A percentile compares a stretch with the other conserved stretches of the same genome.
Evolutionary conservation across 2,797 vertebrate species (phyloP).

Genomic region (Ctenopoma multispine): DNA sequence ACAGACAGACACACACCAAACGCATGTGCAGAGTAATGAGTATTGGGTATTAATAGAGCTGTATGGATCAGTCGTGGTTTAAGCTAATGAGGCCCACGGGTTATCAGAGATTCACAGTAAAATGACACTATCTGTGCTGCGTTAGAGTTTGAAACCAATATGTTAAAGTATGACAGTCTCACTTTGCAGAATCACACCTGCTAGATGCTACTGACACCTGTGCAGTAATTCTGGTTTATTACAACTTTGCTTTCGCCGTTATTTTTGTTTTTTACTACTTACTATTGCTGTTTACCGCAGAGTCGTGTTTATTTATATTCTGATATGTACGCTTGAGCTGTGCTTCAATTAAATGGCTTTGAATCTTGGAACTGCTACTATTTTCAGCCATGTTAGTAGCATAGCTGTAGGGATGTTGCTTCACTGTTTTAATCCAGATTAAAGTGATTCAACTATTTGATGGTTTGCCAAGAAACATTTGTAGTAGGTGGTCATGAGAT

Average conservation of each 20-base stretch:
- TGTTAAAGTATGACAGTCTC: slow-evolving; percentile 39
- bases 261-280: neutral
- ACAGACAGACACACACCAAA: slow-evolving; percentile 31
- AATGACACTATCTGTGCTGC: slow-evolving; percentile 37
- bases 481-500: neutral
- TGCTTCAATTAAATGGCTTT: no score
- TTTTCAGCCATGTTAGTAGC: no score
- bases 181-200: slow-evolving; percentile 17
- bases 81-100: slow-evolving; percentile 76
- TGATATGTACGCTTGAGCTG: neutral
- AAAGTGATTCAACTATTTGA: neutral
- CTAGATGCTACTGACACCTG: neutral
- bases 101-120: slow-evolving; percentile 73
- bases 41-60: slow-evolving; percentile 65
- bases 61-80: slow-evolving; percentile 50
- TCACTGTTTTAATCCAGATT: neutral
- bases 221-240: neutral
- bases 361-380: no score
- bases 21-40: slow-evolving; percentile 50
- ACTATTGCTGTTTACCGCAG: neutral
- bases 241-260: neutral
- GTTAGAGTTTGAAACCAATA: slow-evolving; percentile 21
- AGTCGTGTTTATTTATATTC: neutral
- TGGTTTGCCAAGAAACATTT: neutral
- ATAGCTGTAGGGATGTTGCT: neutral